A percentile compares a stretch with the other conserved stretches of the same genome.
phyloP scores from a whole-genome alignment of 1,140 invertebrate species.

The Macrobrachium rosenbergii region DNA sequence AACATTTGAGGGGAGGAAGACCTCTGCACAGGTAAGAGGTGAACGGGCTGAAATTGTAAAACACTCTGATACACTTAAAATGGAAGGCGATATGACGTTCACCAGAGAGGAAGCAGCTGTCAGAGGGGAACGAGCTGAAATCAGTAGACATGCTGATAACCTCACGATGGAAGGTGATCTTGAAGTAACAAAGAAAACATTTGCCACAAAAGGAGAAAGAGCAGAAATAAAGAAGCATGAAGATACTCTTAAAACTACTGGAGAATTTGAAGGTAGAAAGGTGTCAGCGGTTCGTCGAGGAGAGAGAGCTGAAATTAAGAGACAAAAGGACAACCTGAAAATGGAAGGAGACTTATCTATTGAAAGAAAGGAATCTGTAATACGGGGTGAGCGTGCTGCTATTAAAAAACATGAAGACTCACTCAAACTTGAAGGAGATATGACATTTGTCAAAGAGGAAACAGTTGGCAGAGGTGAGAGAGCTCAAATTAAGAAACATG shows the following conservation, averaged over 20 bases:
- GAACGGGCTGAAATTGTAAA: slow-evolving; percentile 69
- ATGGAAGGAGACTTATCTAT: slow-evolving; percentile 71
- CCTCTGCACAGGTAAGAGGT: slow-evolving; percentile 26
- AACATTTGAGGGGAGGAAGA: slow-evolving; percentile 32
- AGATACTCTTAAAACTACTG: slow-evolving; percentile 76
- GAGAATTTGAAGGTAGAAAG: slow-evolving; percentile 72
- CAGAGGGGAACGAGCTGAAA: slow-evolving; percentile 62
- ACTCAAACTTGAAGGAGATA: slow-evolving; percentile 70
- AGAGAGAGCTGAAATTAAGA: slow-evolving; percentile 70
- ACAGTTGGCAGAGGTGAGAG: slow-evolving; percentile 68
- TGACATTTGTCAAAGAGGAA: slow-evolving; percentile 70
- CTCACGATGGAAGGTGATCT: slow-evolving; percentile 66
- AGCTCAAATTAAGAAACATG: slow-evolving; percentile 70
- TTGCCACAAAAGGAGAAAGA: slow-evolving; percentile 69
- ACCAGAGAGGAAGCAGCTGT: slow-evolving; percentile 30
- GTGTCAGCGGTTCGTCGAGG: slow-evolving; percentile 62
- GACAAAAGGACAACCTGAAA: slow-evolving; percentile 74
- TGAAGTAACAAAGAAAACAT: slow-evolving; percentile 41
- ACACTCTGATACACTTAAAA: slow-evolving; percentile 70
- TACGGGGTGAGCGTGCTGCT: slow-evolving; percentile 69
- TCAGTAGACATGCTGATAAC: slow-evolving; percentile 63
- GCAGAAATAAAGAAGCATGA: slow-evolving; percentile 70
- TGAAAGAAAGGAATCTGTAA: slow-evolving; percentile 21
- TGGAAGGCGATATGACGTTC: slow-evolving; percentile 33
- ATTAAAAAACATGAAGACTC: slow-evolving; percentile 74